Conservation (phyloP, 2,888 invertebrate genomes). For the Xanthorhoe designata region DNA sequence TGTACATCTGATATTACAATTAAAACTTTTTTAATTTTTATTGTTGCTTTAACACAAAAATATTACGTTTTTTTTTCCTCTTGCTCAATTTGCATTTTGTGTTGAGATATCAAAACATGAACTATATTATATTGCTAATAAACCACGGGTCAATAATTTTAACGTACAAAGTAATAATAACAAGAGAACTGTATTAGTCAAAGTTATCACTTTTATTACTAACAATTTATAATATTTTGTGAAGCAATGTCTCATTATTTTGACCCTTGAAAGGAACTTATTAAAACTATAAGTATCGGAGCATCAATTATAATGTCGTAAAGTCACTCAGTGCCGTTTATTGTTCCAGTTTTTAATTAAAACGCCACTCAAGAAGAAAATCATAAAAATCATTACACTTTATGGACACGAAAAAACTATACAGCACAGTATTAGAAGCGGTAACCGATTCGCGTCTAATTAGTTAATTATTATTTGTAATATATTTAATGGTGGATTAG, state of each 20-base stretch:
- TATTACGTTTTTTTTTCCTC: no score
- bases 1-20: no score
- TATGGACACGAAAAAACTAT: conserved; percentile 40
- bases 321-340: conserved; percentile 60
- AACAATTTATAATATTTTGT: background rate
- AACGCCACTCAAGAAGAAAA: conserved; percentile 40
- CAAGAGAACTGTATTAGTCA: background rate
- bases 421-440: conserved; percentile 39
- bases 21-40: no score
- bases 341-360: conserved; percentile 51
- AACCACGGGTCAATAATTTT: no score
- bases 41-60: no score
- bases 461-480: conserved; percentile 29
- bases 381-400: conserved; percentile 45
- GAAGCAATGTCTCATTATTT: background rate
- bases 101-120: no score
- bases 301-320: conserved; percentile 41
- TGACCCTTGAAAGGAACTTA: background rate
- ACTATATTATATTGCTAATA: no score
- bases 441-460: conserved; percentile 34
- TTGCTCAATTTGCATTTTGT: no score
- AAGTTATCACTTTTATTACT: background rate
- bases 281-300: background rate
- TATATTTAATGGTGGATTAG: conserved; percentile 15
- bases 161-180: background rate